Percentiles rank a stretch among this genome's conserved stretches.
Conservation (phyloP, 2,797 vertebrate genomes). For the Darevskia nairensis region DNA sequence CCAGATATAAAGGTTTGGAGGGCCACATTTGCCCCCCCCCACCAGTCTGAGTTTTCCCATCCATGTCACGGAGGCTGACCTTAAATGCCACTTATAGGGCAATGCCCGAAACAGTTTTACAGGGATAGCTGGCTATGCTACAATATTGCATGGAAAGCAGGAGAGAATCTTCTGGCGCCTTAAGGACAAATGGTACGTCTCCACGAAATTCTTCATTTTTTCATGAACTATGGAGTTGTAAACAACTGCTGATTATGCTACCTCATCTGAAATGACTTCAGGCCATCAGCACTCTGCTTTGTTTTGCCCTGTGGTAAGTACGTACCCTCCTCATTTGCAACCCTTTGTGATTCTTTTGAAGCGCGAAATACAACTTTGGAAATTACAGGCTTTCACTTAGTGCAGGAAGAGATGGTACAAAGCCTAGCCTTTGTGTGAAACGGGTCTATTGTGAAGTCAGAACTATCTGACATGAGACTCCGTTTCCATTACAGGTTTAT, state of each 20-base stretch:
- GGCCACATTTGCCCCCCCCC: too few relatives aligned
- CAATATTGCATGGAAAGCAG: background rate
- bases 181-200: background rate
- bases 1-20: too few relatives aligned
- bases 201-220: background rate
- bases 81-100: too few relatives aligned
- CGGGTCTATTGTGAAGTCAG: background rate
- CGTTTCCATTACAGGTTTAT: background rate
- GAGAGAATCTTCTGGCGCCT: background rate
- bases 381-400: constrained; percentile 3
- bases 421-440: background rate
- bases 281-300: background rate
- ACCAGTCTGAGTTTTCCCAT: too few relatives aligned
- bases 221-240: background rate
- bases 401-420: background rate
- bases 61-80: too few relatives aligned
- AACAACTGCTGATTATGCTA: background rate
- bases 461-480: background rate
- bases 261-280: background rate
- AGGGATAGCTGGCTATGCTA: background rate
- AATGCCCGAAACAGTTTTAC: background rate
- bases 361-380: background rate
- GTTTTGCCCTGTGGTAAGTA: background rate
- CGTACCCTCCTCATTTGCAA: background rate
- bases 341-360: background rate